Conservation (phyloP, 2,888 invertebrate species). For the Cephus spinipes region DNA sequence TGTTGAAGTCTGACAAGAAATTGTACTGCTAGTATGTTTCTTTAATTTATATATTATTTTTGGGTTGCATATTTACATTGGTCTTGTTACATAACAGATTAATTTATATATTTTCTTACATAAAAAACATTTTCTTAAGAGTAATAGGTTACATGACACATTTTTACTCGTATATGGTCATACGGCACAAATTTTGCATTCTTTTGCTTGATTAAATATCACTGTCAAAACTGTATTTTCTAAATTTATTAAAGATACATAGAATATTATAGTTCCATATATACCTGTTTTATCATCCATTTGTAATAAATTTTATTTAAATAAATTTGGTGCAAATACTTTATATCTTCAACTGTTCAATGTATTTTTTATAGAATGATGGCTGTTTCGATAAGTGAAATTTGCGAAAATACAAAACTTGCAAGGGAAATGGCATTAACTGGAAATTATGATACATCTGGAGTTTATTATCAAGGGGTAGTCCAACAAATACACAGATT, state of each 20-base stretch:
- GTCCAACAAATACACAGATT: slow-evolving; percentile 91
- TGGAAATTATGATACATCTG: slow-evolving; percentile 95
- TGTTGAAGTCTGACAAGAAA: neutral
- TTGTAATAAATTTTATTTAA: neutral
- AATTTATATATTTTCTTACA: neutral
- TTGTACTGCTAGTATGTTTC: neutral
- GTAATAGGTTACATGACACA: neutral
- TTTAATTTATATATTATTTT: neutral
- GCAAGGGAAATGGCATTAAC: slow-evolving; percentile 95
- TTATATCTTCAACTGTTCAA: neutral
- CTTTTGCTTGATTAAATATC: neutral
- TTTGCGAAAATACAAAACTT: slow-evolving; percentile 94
- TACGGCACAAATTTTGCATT: neutral
- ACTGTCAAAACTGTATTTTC: neutral
- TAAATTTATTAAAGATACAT: neutral
- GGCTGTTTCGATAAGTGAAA: slow-evolving; percentile 91
- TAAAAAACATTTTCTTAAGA: neutral
- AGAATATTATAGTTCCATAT: neutral
- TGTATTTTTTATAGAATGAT: slow-evolving; percentile 67
- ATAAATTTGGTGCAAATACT: neutral
- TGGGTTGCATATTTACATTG: neutral
- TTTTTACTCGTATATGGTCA: neutral
- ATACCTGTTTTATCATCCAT: neutral
- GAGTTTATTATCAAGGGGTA: slow-evolving; percentile 93
- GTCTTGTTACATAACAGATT: neutral